Evolutionary conservation across 2,113 vertebrate genomes (phyloP).

Genomic region (Chaenogobius annularis): DNA sequence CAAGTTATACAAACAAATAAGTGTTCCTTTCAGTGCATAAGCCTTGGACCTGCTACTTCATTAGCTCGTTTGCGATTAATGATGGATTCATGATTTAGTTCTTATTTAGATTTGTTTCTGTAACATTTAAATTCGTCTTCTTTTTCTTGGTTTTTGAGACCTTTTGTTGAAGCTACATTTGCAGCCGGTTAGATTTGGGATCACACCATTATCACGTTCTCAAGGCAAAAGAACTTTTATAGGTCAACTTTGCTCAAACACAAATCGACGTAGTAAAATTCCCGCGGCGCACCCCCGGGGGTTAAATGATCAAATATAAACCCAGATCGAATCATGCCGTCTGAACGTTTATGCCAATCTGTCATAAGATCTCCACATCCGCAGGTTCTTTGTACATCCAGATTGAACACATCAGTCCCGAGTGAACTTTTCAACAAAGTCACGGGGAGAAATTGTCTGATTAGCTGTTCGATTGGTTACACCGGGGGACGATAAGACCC

Average conservation of each 20-base stretch:
- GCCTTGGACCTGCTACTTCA: too few relatives aligned
- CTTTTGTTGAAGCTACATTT: background rate
- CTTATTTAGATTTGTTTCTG: too few relatives aligned
- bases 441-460: constrained; percentile 50
- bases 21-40: too few relatives aligned
- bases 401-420: constrained; percentile 24
- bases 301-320: constrained; percentile 43
- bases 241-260: background rate
- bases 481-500: constrained; percentile 48
- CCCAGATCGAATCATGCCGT: constrained; percentile 49
- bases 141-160: too few relatives aligned
- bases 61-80: too few relatives aligned
- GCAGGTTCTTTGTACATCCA: constrained; percentile 26
- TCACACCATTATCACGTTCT: background rate
- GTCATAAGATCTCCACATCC: constrained; percentile 16
- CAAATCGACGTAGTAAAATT: constrained; percentile 1
- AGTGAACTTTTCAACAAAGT: constrained; percentile 55
- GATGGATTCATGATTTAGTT: too few relatives aligned
- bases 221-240: background rate
- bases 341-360: constrained; percentile 54
- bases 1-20: too few relatives aligned
- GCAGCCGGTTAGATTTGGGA: background rate
- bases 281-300: background rate
- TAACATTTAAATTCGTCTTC: too few relatives aligned
- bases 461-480: constrained; percentile 51